These are phyloP conservation scores for Apis cerana DNA, from an alignment of 1,140 invertebrate genomes.

Conservation along the genomic window DNA sequence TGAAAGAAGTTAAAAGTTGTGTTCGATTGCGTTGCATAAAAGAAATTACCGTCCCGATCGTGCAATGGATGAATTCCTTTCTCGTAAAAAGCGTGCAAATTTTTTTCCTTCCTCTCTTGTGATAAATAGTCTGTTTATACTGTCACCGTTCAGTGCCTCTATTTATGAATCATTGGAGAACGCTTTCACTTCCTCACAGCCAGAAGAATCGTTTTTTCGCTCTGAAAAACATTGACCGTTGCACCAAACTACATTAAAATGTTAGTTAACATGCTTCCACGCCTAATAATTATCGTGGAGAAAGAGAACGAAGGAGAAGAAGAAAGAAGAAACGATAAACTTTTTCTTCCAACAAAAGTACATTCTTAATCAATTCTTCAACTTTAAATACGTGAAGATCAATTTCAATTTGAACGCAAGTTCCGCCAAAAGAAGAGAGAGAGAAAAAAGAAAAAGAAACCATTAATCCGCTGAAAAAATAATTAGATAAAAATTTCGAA, in stretches of 20 bases:
- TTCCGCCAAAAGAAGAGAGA: neutral
- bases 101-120: neutral
- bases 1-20: too few species aligned
- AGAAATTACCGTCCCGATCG: neutral
- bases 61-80: slow-evolving; percentile 7
- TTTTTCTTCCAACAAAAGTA: too few species aligned
- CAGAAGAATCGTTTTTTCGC: neutral
- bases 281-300: too few species aligned
- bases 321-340: too few species aligned
- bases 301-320: too few species aligned
- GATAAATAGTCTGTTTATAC: slow-evolving; percentile 21
- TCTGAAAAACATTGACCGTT: neutral
- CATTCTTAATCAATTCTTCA: too few species aligned
- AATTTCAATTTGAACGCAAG: too few species aligned
- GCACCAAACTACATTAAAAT: neutral
- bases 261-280: neutral
- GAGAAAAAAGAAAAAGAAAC: neutral
- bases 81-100: neutral
- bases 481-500: too few species aligned
- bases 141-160: neutral
- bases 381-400: too few species aligned
- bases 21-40: neutral
- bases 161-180: slow-evolving; percentile 5
- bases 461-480: too few species aligned
- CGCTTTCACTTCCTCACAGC: slow-evolving; percentile 15